phyloP scores from a whole-genome alignment of 2,888 invertebrate species.

The Panzeria rudis region DNA sequence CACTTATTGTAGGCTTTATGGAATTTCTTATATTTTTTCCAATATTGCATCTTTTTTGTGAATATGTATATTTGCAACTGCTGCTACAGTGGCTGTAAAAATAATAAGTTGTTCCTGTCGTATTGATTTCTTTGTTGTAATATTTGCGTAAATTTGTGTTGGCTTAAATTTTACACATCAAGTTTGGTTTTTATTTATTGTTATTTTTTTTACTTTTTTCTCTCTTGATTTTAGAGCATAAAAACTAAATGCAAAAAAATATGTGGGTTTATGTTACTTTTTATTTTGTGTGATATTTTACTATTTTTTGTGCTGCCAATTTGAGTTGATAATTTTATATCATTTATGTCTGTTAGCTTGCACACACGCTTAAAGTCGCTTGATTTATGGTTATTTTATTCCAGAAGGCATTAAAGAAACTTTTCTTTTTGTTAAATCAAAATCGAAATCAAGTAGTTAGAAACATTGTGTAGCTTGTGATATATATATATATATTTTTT shows the following conservation, averaged over 20 bases:
- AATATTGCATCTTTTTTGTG: background rate
- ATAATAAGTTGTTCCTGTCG: constrained; percentile 3
- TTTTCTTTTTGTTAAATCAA: constrained; percentile 6
- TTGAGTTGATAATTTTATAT: constrained; percentile 58
- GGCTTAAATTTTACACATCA: constrained; percentile 1
- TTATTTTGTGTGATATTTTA: constrained; percentile 24
- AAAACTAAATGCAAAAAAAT: constrained; percentile 18
- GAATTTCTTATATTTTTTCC: constrained; percentile 13
- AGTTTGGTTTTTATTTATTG: constrained; percentile 8
- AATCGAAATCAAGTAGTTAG: constrained; percentile 24
- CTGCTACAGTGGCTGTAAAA: constrained; percentile 14
- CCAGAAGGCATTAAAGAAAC: constrained; percentile 26
- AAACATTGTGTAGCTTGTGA: constrained; percentile 20
- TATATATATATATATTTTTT: no score
- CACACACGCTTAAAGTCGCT: constrained; percentile 6
- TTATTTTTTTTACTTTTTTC: background rate
- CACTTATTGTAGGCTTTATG: constrained; percentile 8
- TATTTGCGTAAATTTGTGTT: background rate
- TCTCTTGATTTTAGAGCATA: constrained; percentile 14
- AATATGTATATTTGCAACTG: background rate
- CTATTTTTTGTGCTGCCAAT: constrained; percentile 28
- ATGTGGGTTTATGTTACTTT: constrained; percentile 66
- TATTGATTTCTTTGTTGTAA: background rate
- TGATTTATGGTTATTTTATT: constrained; percentile 52
- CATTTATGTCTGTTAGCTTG: constrained; percentile 43